Conservation (phyloP, 1,140 invertebrate species). For the Dreissena rostriformis region DNA sequence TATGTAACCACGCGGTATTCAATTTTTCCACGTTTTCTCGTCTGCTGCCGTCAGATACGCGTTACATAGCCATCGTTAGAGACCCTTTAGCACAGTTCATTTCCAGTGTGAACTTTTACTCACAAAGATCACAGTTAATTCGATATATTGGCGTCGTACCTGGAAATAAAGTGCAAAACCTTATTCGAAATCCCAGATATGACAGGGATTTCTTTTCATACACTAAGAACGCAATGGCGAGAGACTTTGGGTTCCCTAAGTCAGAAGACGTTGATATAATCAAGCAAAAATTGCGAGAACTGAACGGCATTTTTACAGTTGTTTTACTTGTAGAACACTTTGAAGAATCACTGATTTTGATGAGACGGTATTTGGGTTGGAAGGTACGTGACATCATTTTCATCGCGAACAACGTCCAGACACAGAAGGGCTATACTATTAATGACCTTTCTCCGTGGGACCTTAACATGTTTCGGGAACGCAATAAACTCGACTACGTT, state of each 20-base stretch:
- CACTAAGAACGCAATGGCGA: slow-evolving; percentile 69
- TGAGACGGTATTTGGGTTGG: slow-evolving; percentile 68
- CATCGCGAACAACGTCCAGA: slow-evolving; percentile 31
- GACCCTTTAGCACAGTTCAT: slow-evolving; percentile 39
- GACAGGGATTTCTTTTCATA: slow-evolving; percentile 43
- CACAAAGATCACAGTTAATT: slow-evolving; percentile 6
- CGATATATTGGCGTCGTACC: slow-evolving; percentile 18
- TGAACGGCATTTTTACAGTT: slow-evolving; percentile 65
- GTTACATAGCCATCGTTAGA: slow-evolving; percentile 43
- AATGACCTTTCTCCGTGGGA: slow-evolving; percentile 8
- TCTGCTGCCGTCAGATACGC: slow-evolving; percentile 35
- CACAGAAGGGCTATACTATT: background rate
- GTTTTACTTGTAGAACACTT: slow-evolving; percentile 69
- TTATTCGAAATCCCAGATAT: slow-evolving; percentile 21
- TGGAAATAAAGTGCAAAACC: slow-evolving; percentile 17
- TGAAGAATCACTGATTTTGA: slow-evolving; percentile 69
- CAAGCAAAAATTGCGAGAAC: slow-evolving; percentile 46
- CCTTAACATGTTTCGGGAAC: slow-evolving; percentile 9
- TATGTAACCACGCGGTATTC: slow-evolving; percentile 51
- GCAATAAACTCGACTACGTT: slow-evolving; percentile 36
- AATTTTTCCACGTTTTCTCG: slow-evolving; percentile 8
- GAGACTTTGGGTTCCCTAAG: slow-evolving; percentile 67
- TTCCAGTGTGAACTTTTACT: slow-evolving; percentile 48
- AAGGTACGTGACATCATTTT: slow-evolving; percentile 63
- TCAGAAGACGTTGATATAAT: slow-evolving; percentile 30